Conservation (phyloP, 2,797 vertebrate genomes). For the Chelmon rostratus region DNA sequence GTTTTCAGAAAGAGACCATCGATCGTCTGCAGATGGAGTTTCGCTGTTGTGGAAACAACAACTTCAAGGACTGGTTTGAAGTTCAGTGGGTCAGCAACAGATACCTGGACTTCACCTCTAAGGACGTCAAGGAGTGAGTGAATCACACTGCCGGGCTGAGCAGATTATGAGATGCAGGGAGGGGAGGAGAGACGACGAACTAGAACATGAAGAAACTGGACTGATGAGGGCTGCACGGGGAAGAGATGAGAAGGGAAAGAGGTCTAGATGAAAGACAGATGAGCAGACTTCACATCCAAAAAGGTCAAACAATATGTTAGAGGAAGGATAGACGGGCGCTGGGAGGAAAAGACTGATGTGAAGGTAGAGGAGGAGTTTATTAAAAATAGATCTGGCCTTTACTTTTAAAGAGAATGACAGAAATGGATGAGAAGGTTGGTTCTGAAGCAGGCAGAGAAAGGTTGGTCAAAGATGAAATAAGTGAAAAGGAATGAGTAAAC, state of each 20-base stretch:
- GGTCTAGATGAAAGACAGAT: constrained; percentile 40
- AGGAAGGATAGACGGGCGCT: constrained; percentile 1
- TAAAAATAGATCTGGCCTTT: constrained; percentile 72
- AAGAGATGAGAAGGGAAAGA: constrained; percentile 8
- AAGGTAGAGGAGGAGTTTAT: constrained; percentile 23
- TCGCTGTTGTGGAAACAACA: constrained; percentile 96
- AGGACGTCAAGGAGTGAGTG: constrained; percentile 99
- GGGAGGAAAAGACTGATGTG: constrained; percentile 27
- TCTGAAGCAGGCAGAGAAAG: constrained; percentile 26
- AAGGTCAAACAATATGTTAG: constrained; percentile 53
- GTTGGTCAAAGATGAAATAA: constrained; percentile 57
- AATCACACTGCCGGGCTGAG: constrained; percentile 12
- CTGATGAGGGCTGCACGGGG: background rate
- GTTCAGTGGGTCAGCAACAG: constrained; percentile 99
- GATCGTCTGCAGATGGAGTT: constrained; percentile 97
- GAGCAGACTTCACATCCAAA: constrained; percentile 39
- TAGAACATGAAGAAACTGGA: constrained; percentile 14
- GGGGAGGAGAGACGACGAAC: constrained; percentile 13
- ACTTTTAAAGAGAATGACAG: constrained; percentile 45
- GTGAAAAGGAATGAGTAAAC: constrained; percentile 45
- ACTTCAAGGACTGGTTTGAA: constrained; percentile 98
- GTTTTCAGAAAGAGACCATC: constrained; percentile 98
- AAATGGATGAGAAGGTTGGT: constrained; percentile 40
- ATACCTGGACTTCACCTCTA: constrained; percentile 96
- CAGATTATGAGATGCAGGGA: constrained; percentile 16